Percentiles rank a stretch among this genome's conserved stretches.
These are phyloP conservation scores for Delphinus delphis DNA, from an alignment of 2,113 vertebrate species.

Conservation along the genomic window DNA sequence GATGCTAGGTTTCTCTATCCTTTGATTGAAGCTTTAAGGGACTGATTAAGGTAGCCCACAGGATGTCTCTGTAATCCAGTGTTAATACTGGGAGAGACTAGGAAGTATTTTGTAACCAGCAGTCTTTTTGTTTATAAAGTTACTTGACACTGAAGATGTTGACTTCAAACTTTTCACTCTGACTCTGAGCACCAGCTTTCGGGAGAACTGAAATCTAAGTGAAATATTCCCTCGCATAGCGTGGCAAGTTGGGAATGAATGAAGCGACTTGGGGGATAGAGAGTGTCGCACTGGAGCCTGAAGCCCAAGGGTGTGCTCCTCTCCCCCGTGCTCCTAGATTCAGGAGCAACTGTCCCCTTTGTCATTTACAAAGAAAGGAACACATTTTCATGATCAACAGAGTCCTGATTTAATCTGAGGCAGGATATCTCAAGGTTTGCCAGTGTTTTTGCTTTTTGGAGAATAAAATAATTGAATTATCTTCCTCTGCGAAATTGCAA, in stretches of 20 bases:
- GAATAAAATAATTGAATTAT: conserved; percentile 49
- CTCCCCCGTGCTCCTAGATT: neutral
- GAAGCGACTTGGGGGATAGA: neutral
- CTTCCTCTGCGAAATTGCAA: conserved; percentile 35
- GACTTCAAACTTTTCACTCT: neutral
- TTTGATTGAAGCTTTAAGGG: neutral
- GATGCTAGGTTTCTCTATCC: neutral
- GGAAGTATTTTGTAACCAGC: neutral
- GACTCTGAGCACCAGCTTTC: neutral
- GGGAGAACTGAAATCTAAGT: neutral
- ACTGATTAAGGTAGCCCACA: neutral
- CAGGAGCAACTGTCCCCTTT: neutral
- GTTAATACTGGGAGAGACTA: neutral
- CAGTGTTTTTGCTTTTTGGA: conserved; percentile 13
- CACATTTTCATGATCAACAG: neutral
- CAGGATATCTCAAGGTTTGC: conserved; percentile 35
- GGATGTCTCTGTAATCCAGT: neutral
- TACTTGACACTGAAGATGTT: neutral
- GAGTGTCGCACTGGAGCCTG: neutral
- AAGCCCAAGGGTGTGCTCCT: neutral
- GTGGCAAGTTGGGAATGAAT: neutral
- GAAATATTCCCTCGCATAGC: neutral
- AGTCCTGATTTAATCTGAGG: conserved; percentile 30
- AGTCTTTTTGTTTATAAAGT: neutral
- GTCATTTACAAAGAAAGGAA: neutral